Evolutionary conservation across 2,888 invertebrate genomes (phyloP).

Genomic region (Xylota sylvarum): DNA sequence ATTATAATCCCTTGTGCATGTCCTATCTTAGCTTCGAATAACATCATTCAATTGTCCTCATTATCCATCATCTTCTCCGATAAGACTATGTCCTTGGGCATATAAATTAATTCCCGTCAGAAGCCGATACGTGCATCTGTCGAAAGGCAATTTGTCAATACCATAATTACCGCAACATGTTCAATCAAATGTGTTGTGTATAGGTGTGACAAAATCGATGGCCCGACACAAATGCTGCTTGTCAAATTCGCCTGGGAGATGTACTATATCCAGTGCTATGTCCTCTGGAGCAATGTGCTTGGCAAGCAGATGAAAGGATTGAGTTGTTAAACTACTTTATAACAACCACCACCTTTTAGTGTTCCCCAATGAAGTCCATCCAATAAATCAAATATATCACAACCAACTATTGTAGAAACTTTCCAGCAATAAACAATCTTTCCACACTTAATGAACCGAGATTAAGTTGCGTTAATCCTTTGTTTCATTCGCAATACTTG

Average conservation of each 20-base stretch:
- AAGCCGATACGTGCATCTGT: constrained; percentile 4
- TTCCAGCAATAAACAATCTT: constrained; percentile 59
- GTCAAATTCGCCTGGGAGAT: too few species aligned
- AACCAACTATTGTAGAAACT: constrained; percentile 37
- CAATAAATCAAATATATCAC: too few species aligned
- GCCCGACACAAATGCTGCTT: too few species aligned
- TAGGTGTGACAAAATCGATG: too few species aligned
- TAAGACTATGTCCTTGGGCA: constrained; percentile 1
- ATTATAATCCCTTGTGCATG: too few species aligned
- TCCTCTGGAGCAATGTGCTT: too few species aligned
- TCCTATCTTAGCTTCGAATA: neutral
- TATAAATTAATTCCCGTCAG: neutral
- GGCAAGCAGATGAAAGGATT: too few species aligned
- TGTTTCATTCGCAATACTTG: constrained; percentile 56
- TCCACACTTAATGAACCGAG: constrained; percentile 58
- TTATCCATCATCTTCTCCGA: constrained; percentile 27
- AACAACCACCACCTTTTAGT: too few species aligned
- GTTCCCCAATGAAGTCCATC: too few species aligned
- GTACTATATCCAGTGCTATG: too few species aligned
- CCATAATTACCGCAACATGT: constrained; percentile 32
- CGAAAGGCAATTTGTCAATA: constrained; percentile 40
- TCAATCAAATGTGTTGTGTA: neutral
- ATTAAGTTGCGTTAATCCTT: constrained; percentile 67
- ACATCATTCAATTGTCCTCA: constrained; percentile 47
- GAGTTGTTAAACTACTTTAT: too few species aligned